These are phyloP conservation scores for Drosophila pachea DNA, from an alignment of 1,140 invertebrate genomes.

Conservation along the genomic window DNA sequence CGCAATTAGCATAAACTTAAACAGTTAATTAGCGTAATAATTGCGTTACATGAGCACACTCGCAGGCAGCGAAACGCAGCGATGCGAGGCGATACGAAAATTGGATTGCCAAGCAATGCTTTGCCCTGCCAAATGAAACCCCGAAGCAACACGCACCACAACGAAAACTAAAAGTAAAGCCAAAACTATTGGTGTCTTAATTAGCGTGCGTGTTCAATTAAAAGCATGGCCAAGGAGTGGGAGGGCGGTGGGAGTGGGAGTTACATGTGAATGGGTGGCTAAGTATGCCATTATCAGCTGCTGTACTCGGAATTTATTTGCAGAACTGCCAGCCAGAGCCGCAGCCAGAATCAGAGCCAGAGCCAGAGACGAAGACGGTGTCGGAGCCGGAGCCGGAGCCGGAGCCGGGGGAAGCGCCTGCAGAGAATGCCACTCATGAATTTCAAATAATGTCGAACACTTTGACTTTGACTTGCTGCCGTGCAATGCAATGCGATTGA, in stretches of 20 bases:
- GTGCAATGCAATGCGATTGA: conserved; percentile 62
- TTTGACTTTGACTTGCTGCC: conserved; percentile 72
- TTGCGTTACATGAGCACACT: conserved; percentile 55
- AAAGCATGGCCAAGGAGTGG: conserved; percentile 18
- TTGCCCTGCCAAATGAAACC: neutral
- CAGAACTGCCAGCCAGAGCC: conserved; percentile 21
- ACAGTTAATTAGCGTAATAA: conserved; percentile 75
- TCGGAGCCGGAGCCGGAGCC: no score
- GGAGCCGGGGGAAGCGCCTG: conserved; percentile 22
- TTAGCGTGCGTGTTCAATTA: conserved; percentile 77
- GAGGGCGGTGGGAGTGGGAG: neutral
- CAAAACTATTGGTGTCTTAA: conserved; percentile 73
- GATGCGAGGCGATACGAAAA: conserved; percentile 26
- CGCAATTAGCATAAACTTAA: conserved; percentile 72
- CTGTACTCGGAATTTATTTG: conserved; percentile 71
- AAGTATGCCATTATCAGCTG: conserved; percentile 70
- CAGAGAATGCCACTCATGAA: conserved; percentile 70
- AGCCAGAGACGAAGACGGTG: no score
- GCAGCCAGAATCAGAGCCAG: no score
- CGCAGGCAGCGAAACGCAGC: conserved; percentile 10
- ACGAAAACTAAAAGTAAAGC: conserved; percentile 44
- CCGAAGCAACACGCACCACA: conserved; percentile 8
- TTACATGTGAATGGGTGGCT: conserved; percentile 6
- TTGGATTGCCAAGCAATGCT: conserved; percentile 37
- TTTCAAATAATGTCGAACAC: conserved; percentile 77